Evolutionary conservation across 37 sponge, comb jelly and placozoan genomes (phyloP).

Genomic region (Oopsacas minuta): DNA sequence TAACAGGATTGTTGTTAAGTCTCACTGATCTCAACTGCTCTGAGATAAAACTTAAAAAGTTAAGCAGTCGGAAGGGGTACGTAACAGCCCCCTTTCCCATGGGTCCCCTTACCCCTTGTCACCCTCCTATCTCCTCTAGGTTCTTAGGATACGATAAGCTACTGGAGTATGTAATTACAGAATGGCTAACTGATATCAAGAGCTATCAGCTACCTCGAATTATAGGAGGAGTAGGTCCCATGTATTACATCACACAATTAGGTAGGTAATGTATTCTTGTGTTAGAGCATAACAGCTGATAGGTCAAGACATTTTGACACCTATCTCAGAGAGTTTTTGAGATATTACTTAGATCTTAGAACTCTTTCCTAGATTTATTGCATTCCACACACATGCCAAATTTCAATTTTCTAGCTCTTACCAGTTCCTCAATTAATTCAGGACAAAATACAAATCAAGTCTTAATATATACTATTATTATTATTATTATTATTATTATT

Average conservation of each 20-base stretch:
- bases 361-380: no score
- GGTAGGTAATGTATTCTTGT: constrained; percentile 31
- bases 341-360: no score
- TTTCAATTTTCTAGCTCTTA: no score
- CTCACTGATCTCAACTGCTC: constrained; percentile 74
- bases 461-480: neutral
- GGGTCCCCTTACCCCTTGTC: no score
- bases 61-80: constrained; percentile 61
- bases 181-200: constrained; percentile 62
- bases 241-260: constrained; percentile 74
- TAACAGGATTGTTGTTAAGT: constrained; percentile 66
- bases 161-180: constrained; percentile 33
- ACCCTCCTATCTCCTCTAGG: constrained; percentile 17
- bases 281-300: no score
- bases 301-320: no score
- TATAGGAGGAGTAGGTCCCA: constrained; percentile 80
- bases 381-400: no score
- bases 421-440: no score
- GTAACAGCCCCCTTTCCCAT: constrained; percentile 3
- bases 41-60: constrained; percentile 60
- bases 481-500: neutral
- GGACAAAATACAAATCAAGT: no score
- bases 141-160: constrained; percentile 67
- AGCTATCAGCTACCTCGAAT: constrained; percentile 63
- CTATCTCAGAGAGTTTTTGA: no score